Evolutionary conservation across 2,113 vertebrate genomes (phyloP).

Genomic region (Lepisosteus osseus): DNA sequence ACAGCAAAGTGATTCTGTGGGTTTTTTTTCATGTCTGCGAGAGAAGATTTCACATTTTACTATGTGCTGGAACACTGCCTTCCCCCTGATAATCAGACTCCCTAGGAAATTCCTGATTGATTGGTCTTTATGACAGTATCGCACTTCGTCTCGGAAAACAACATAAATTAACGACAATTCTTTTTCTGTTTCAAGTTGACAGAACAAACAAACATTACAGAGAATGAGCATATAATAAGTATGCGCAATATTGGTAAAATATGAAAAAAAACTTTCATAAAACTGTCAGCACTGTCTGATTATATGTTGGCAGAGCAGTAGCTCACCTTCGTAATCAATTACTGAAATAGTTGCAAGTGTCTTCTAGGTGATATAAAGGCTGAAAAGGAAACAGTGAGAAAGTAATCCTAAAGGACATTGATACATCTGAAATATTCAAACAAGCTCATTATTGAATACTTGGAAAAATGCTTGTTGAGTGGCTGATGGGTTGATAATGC

Average conservation of each 20-base stretch:
- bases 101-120: constrained; percentile 31
- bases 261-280: not conserved
- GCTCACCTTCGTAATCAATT: constrained; percentile 4
- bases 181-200: not conserved
- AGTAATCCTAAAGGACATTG: not conserved
- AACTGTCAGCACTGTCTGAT: not conserved
- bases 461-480: not conserved
- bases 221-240: not conserved
- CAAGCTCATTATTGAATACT: not conserved
- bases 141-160: constrained; percentile 9
- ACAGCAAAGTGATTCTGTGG: not conserved
- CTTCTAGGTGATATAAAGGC: not conserved
- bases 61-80: constrained; percentile 32
- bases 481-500: not conserved
- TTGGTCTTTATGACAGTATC: constrained; percentile 20
- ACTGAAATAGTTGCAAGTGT: not conserved
- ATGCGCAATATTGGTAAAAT: not conserved
- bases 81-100: constrained; percentile 31
- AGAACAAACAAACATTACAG: constrained; percentile 14
- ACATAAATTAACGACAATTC: constrained; percentile 19
- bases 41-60: constrained; percentile 14
- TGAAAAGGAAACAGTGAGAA: too few relatives aligned
- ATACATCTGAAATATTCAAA: not conserved
- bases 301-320: not conserved
- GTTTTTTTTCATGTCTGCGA: not conserved